Evolutionary conservation across 2,113 vertebrate species (phyloP), one percentile per base, ranked within the genome.

Genomic region (Passer domesticus): DNA sequence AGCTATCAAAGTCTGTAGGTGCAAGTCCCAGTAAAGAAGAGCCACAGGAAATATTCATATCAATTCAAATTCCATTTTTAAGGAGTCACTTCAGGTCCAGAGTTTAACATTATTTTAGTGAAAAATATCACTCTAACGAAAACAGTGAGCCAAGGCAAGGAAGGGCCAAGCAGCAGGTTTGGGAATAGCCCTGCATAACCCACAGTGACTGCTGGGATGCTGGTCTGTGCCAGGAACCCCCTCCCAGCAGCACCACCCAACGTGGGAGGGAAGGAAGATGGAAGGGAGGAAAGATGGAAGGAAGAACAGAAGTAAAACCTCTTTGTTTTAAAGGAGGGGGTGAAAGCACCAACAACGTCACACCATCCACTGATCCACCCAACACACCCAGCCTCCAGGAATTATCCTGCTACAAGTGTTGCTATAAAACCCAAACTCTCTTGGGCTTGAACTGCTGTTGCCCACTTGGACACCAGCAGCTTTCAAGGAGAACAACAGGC

Each of bases 1-100:
- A 92, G 94, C 88, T 93, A 90, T 86, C 94, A 58, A 83, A 92
- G 86, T 83, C 96, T 79, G 93, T 66, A 89, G 92, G 92, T 91
- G 79, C 85, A 82, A 82, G 83, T 82, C 93, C 73, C 3, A 7
- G 52, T 73, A 91, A 90, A 94, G 81, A 66, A 83, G 63, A 86
- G 69, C 92, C 88, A 88, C 31, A 87, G 64, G 88, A 96, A 94
- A 96, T 84, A 89, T 82, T 88, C 88, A 11, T 43, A 86, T 67
- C 49, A 27, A n/a, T 73, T 92, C n/a, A 5, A 92, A 90, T 81
- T 60, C 80, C 83, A 28, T 81, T 70, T 83, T 64, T 47, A 75
- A 90, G 83, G 79, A 74, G 60, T 37, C 31, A 53, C 64, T n/a
- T 84, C 62, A 49, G 56, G 47, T 78, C 76, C 52, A 70, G 75